Conservation (phyloP, 2,888 invertebrate species). For the Fragum fragum region DNA sequence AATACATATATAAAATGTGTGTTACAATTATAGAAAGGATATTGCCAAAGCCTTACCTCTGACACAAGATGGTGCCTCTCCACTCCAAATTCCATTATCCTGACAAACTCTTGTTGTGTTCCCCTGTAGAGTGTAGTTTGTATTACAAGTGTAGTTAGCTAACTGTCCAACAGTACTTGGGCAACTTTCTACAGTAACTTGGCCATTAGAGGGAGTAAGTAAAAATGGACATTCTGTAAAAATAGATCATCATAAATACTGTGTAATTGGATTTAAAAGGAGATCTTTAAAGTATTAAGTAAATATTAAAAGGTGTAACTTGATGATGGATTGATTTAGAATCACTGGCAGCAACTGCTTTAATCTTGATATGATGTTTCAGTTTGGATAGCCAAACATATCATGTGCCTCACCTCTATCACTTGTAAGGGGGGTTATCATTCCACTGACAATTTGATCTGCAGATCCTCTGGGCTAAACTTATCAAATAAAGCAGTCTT, state of each 20-base stretch:
- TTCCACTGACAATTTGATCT: background rate
- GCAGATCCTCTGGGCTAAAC: background rate
- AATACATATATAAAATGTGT: background rate
- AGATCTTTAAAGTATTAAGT: no score
- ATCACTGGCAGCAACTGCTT: no score
- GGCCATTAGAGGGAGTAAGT: slow-evolving; percentile 1
- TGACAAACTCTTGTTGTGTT: background rate
- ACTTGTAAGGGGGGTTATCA: background rate
- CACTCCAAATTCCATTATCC: background rate
- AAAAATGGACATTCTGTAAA: background rate
- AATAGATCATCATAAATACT: no score
- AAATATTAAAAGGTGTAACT: no score
- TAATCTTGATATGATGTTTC: no score
- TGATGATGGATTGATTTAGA: no score
- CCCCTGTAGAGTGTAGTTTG: background rate
- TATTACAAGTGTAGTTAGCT: background rate
- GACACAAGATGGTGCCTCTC: background rate
- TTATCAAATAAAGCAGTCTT: background rate
- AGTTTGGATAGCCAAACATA: background rate
- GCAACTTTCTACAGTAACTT: background rate
- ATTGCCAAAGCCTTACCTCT: background rate
- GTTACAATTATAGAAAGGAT: background rate
- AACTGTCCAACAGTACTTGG: background rate
- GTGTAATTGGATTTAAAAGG: no score
- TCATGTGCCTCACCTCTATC: background rate